Evolutionary conservation across 2,113 vertebrate species (phyloP).

Genomic region (Lepidothrix coronata): DNA sequence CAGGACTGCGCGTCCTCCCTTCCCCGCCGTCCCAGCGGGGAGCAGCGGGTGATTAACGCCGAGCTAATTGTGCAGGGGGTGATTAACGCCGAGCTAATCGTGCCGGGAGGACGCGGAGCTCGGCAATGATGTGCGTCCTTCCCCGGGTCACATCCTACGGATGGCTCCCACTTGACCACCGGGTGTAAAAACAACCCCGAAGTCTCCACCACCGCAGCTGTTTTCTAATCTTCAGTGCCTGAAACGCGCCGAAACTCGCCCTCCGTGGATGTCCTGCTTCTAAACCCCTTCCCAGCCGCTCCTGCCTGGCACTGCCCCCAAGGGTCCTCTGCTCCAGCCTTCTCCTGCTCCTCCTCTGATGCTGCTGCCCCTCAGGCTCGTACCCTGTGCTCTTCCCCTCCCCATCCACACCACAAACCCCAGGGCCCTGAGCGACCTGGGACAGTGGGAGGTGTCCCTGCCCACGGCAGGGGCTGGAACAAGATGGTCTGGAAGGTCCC

Average conservation of each 20-base stretch:
- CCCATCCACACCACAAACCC: fast-evolving
- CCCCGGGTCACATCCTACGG: not conserved
- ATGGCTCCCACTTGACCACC: fast-evolving
- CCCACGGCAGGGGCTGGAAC: not conserved
- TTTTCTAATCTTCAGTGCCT: fast-evolving
- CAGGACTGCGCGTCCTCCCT: not conserved
- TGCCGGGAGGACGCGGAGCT: not conserved
- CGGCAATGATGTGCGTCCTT: not conserved
- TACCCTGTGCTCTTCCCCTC: fast-evolving
- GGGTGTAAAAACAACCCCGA: not conserved
- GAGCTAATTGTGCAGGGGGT: too few species aligned
- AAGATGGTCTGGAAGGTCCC: not conserved
- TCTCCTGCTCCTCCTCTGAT: fast-evolving
- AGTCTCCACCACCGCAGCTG: not conserved
- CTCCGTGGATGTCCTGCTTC: not conserved
- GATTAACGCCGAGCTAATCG: not conserved
- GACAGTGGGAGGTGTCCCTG: not conserved
- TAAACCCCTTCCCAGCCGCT: not conserved
- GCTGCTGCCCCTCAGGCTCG: not conserved
- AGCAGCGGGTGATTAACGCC: too few species aligned
- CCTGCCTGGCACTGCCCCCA: not conserved
- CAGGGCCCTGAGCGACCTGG: not conserved
- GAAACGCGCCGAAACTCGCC: fast-evolving
- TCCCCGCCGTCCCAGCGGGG: too few species aligned
- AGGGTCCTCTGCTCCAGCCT: not conserved